Percentiles rank a stretch among this genome's conserved stretches.
Evolutionary conservation across 2,888 invertebrate genomes (phyloP).

Genomic region (Drosophila mimica): DNA sequence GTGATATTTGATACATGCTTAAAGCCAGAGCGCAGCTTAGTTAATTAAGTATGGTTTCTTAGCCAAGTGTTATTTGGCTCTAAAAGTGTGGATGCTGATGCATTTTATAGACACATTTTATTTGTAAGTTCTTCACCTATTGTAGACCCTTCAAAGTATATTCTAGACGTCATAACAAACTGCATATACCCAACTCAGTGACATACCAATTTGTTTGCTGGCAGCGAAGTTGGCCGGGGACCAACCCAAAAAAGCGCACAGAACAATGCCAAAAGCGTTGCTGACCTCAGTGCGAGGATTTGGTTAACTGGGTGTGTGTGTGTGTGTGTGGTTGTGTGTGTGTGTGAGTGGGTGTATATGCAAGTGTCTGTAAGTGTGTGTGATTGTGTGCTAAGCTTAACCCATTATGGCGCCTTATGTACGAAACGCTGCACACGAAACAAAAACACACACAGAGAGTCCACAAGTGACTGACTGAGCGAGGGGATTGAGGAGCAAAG

Average conservation of each 20-base stretch:
- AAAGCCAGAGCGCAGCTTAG: not conserved
- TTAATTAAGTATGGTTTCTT: not conserved
- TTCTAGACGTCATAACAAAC: constrained; percentile 4
- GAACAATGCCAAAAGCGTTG: constrained; percentile 60
- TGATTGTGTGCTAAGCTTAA: constrained; percentile 63
- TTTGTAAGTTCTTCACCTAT: not conserved
- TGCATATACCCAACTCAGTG: constrained; percentile 26
- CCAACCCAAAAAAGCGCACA: constrained; percentile 53
- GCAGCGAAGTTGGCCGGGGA: constrained; percentile 35
- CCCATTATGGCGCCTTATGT: constrained; percentile 76
- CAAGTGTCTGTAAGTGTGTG: constrained; percentile 30
- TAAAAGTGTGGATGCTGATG: not conserved
- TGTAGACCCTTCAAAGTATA: not conserved
- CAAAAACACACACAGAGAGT: constrained; percentile 8
- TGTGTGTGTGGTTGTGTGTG: constrained; percentile 17
- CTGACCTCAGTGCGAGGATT: constrained; percentile 59
- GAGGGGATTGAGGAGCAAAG: constrained; percentile 3
- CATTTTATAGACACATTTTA: too few species aligned
- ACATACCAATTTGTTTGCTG: constrained; percentile 30
- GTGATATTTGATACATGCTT: not conserved
- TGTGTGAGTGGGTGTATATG: constrained; percentile 10
- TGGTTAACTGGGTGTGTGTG: constrained; percentile 21
- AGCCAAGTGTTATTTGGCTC: not conserved
- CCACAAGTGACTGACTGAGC: constrained; percentile 4
- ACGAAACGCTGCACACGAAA: constrained; percentile 56